These are phyloP conservation scores for Mythimna impura DNA, from an alignment of 2,888 invertebrate species.

Conservation along the genomic window DNA sequence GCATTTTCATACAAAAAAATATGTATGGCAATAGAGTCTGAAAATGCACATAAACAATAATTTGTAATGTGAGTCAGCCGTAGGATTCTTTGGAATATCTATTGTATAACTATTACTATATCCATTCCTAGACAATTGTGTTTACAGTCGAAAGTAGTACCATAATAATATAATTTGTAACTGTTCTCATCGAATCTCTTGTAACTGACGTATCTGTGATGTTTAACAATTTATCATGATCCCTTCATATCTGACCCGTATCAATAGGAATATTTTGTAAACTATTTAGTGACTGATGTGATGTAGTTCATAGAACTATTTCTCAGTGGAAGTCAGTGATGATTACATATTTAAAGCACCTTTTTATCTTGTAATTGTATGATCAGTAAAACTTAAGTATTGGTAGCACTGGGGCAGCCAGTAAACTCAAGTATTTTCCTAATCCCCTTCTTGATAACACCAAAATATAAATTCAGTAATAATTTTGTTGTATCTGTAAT, in stretches of 20 bases:
- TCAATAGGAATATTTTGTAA: slow-evolving; percentile 64
- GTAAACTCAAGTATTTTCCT: slow-evolving; percentile 13
- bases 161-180: slow-evolving; percentile 42
- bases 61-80: slow-evolving; percentile 51
- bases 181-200: slow-evolving; percentile 66
- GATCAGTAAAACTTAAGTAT: slow-evolving; percentile 28
- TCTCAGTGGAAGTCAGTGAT: slow-evolving; percentile 45
- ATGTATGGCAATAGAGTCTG: slow-evolving; percentile 14
- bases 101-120: slow-evolving; percentile 43
- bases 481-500: slow-evolving; percentile 53
- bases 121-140: slow-evolving; percentile 37
- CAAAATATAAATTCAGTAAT: slow-evolving; percentile 27
- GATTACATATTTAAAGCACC: slow-evolving; percentile 46
- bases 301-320: slow-evolving; percentile 61
- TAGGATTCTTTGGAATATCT: slow-evolving; percentile 54
- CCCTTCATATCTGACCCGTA: slow-evolving; percentile 62
- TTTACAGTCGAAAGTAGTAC: slow-evolving; percentile 38
- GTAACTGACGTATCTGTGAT: slow-evolving; percentile 69
- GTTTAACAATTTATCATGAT: slow-evolving; percentile 63
- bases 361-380: slow-evolving; percentile 27
- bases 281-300: slow-evolving; percentile 57
- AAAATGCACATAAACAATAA: slow-evolving; percentile 31
- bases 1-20: slow-evolving; percentile 21
- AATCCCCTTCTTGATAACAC: slow-evolving; percentile 10
- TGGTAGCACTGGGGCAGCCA: slow-evolving; percentile 26